These are phyloP conservation scores for Zoanthus sociatus DNA, from an alignment of 92 coral and sea anemone genomes.

Conservation along the genomic window DNA sequence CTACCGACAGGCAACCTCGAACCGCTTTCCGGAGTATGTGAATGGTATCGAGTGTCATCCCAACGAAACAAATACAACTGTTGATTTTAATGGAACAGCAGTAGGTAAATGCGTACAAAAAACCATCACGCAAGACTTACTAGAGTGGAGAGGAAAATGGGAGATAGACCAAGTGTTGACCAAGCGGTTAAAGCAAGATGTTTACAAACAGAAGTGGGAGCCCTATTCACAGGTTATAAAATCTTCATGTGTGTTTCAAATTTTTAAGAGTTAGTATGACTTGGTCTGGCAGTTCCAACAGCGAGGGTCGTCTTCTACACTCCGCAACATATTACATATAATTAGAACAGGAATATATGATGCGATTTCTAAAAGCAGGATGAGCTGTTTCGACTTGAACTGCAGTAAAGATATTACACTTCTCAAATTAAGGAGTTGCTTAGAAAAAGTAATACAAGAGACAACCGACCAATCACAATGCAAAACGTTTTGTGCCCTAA, in stretches of 20 bases:
- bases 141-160: slow-evolving; percentile 37
- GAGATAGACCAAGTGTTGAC: background rate
- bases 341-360: no score
- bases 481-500: background rate
- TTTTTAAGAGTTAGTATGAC: background rate
- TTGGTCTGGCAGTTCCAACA: background rate
- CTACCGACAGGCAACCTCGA: slow-evolving; percentile 1
- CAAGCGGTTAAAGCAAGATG: background rate
- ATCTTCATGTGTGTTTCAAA: slow-evolving; percentile 37
- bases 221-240: slow-evolving; percentile 17
- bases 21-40: slow-evolving; percentile 29
- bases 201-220: slow-evolving; percentile 44
- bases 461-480: background rate
- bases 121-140: slow-evolving; percentile 19
- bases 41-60: slow-evolving; percentile 36
- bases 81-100: background rate
- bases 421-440: background rate
- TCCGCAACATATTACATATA: no score
- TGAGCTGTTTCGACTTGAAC: background rate
- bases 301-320: no score
- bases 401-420: background rate
- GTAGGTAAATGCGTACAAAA: slow-evolving; percentile 38
- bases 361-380: no score
- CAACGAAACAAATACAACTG: background rate
- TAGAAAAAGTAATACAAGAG: background rate